phyloP scores from a whole-genome alignment of 2,797 vertebrate genomes.

The Mus caroli region DNA sequence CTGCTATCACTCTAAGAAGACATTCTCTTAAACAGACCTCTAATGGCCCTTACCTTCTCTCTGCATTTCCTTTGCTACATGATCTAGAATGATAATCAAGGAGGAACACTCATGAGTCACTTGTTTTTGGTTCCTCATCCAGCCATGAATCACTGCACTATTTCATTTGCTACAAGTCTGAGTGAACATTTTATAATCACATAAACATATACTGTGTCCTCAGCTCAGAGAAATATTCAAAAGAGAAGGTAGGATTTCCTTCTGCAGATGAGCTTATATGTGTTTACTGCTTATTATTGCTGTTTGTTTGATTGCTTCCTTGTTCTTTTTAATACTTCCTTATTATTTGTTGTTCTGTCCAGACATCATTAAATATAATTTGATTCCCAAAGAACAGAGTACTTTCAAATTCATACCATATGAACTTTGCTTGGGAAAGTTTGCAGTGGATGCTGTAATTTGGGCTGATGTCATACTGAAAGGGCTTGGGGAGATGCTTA shows the following conservation, averaged over 20 bases:
- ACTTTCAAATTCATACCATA: neutral
- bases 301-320: neutral
- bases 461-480: neutral
- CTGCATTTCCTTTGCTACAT: neutral
- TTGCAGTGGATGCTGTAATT: neutral
- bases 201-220: neutral
- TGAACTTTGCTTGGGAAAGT: neutral
- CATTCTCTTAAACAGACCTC: neutral
- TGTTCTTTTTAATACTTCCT: neutral
- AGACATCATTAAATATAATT: neutral
- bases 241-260: accelerated
- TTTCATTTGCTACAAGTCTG: neutral
- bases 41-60: too few relatives aligned
- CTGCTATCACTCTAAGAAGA: too few relatives aligned
- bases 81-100: neutral
- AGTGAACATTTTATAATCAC: neutral
- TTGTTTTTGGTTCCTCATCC: too few relatives aligned
- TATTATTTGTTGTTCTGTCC: neutral
- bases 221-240: neutral
- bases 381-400: neutral
- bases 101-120: neutral
- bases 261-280: neutral
- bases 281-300: neutral
- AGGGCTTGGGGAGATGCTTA: constrained; percentile 12
- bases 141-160: neutral